Evolutionary conservation across 2,113 vertebrate species (phyloP).

Genomic region (Petromus typicus): DNA sequence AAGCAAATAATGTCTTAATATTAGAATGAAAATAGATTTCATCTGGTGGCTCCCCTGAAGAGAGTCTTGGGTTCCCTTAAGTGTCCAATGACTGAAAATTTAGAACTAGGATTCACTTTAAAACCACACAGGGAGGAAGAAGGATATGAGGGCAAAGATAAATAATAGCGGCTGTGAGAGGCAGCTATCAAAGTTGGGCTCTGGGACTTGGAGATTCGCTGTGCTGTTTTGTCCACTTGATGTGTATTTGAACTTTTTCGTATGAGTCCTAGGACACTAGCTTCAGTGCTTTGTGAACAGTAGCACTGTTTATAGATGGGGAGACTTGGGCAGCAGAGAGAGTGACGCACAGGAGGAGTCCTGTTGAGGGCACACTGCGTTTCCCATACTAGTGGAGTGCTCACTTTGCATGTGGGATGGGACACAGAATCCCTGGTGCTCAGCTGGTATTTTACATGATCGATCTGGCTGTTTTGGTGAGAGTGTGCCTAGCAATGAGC

Average conservation of each 20-base stretch:
- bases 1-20: neutral
- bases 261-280: neutral
- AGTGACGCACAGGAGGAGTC: neutral
- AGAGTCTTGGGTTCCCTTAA: neutral
- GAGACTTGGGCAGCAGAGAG: neutral
- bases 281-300: neutral
- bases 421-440: neutral
- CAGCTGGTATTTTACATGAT: neutral
- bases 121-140: neutral
- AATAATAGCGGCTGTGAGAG: neutral
- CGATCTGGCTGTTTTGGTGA: neutral
- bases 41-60: neutral
- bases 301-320: neutral
- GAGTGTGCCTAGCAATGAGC: neutral
- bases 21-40: neutral
- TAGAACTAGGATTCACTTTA: neutral
- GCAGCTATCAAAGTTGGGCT: neutral
- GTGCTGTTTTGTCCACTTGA: neutral
- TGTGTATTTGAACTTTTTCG: neutral
- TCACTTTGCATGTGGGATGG: neutral
- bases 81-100: neutral
- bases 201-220: neutral
- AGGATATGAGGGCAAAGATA: neutral
- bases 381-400: neutral
- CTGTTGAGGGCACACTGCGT: neutral